phyloP scores from a whole-genome alignment of 2,888 invertebrate species.

The Endomychus coccineus region DNA sequence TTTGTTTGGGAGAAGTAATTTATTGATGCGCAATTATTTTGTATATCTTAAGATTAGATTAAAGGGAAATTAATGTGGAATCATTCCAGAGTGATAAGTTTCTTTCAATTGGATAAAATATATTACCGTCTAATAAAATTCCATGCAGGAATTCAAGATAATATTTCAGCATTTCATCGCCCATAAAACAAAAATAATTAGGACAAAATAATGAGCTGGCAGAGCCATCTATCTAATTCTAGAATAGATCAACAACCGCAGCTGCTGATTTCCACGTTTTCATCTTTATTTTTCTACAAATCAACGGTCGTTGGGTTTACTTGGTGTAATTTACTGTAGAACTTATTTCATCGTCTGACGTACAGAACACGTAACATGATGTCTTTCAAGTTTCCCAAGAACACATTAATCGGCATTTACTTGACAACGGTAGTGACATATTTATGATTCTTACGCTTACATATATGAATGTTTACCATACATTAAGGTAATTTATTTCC shows the following conservation, averaged over 20 bases:
- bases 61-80: too few species aligned
- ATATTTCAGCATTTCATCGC: conserved; percentile 37
- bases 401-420: conserved; percentile 46
- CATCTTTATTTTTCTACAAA: conserved; percentile 22
- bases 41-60: too few species aligned
- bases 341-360: conserved; percentile 21
- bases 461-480: conserved; percentile 47
- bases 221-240: conserved; percentile 37
- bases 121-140: conserved; percentile 13
- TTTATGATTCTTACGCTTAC: conserved; percentile 44
- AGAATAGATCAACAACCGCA: conserved; percentile 36
- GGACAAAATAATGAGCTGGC: conserved; percentile 38
- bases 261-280: conserved; percentile 32
- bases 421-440: conserved; percentile 46
- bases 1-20: too few species aligned
- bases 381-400: conserved; percentile 42
- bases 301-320: conserved; percentile 15
- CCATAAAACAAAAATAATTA: conserved; percentile 41
- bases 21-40: too few species aligned
- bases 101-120: too few species aligned
- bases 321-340: too few species aligned
- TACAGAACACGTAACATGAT: conserved; percentile 26
- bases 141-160: conserved; percentile 23
- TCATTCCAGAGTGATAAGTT: too few species aligned
- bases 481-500: conserved; percentile 46